Base-by-base conservation (phyloP, 64 coral and sea anemone genomes). In the Montipora efflorescens region DNA sequence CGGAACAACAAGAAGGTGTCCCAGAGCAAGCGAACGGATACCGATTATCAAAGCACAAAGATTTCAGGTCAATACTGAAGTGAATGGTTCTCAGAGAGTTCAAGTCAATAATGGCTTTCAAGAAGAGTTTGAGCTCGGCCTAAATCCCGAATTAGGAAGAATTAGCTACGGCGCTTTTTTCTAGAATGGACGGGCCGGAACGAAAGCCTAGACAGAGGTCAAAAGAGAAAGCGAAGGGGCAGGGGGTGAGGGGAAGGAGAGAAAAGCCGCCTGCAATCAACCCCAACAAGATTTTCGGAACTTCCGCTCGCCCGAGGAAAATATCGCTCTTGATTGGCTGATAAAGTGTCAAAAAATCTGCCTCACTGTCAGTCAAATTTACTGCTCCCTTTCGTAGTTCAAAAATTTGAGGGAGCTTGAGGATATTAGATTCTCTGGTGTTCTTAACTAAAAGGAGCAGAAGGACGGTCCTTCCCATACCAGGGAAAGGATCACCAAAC, bases 91-190 rank as follows among this genome's bases (percentile, higher is more conserved):
- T 47, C 97, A 99, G 74, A 92, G 97, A 73, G 97, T 99, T 10
- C 97, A 99, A 80, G 97, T 99, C 7, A 99, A 99, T 79, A 99
- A 99, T 12, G 97, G 97, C 1, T 99, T 99, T 87, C 94, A 99
- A 61, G 97, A 99, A 45, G 89, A 99, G 50, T 99, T 94, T 72
- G 93, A 94, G 80, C 97, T 95, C 36, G 97, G 97, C 12, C 84
- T 96, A 12, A 99, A 96, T 72, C 92, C 97, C 20, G 95, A 99
- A 36, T 95, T 91, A 23, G 97, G 97, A 18, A 61, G 92, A 70
- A 90, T 99, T 64, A 99, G 94, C 80, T 96, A 94, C 48, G 97
- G 97, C 1, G 92, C 94, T 46, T 86, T 99, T 36, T 36, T 36
- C 78, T 99, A 78, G 94, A 99, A 75, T 99, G 95, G 97, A 91